phyloP scores from a whole-genome alignment of 2,113 vertebrate species.

The Chloroceryle aenea region DNA sequence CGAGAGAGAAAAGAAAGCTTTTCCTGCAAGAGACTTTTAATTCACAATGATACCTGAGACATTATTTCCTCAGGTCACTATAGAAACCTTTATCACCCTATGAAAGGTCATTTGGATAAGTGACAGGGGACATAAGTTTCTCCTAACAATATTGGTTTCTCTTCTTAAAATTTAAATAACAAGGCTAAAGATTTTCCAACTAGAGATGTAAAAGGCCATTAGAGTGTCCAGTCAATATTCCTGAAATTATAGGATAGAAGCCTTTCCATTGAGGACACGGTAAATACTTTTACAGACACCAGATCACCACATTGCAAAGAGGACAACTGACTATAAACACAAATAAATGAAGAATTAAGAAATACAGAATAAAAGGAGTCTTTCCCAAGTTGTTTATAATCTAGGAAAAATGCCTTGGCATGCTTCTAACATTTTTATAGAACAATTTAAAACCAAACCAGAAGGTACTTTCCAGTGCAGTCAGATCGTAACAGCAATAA shows the following conservation, averaged over 20 bases:
- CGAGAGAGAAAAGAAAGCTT: slow-evolving; percentile 52
- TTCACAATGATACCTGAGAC: slow-evolving; percentile 48
- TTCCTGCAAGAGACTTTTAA: slow-evolving; percentile 33
- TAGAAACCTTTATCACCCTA: slow-evolving; percentile 51
- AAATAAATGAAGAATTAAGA: not conserved
- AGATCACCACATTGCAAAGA: not conserved
- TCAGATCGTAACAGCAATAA: not conserved
- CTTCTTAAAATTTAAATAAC: slow-evolving; percentile 63
- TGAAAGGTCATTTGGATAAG: slow-evolving; percentile 25
- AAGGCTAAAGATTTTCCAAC: slow-evolving; percentile 32
- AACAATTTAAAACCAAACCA: not conserved
- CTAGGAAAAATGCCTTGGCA: not conserved
- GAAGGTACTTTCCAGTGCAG: not conserved
- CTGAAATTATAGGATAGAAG: slow-evolving; percentile 39
- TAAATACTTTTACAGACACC: not conserved
- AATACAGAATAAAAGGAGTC: not conserved
- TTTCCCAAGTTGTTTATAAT: not conserved
- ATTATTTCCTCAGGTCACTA: slow-evolving; percentile 47
- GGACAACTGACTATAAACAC: not conserved
- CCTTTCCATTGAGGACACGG: not conserved
- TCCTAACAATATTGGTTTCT: slow-evolving; percentile 42
- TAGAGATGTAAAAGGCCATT: slow-evolving; percentile 48
- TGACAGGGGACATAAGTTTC: slow-evolving; percentile 39
- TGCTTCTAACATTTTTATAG: not conserved
- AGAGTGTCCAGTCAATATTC: slow-evolving; percentile 34